Base-by-base conservation (phyloP, 1,140 invertebrate species). In the Drosophila sulfurigaster region DNA sequence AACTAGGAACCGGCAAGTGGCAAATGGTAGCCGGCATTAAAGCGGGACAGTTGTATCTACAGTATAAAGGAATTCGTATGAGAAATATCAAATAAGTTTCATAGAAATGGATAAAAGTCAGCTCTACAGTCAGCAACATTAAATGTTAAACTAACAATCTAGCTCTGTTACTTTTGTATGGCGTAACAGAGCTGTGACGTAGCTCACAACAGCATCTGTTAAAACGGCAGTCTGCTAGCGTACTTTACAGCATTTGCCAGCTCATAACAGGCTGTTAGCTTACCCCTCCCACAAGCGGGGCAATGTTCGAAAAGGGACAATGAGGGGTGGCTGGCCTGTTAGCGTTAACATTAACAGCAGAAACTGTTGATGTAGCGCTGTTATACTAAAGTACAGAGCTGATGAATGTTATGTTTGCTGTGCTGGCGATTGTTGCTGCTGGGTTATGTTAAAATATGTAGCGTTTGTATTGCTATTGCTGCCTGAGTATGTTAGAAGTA, bases 251-350 rank as follows among this genome's bases (percentile, higher is more conserved):
- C 13, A 25, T 32, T 38, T 4, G 2, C 1, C 7, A 15, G 38
- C 6, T 7, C 30, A 35, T 49, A 68, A 54, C 81, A 77, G 57
- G 20, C 52, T 75, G 81, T 75, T 54, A 62, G 1, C n/a, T 20
- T 28, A 43, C 68, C 75, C 75, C 67, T 81, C 2, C n/a, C 10
- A 60, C 35, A 49, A 28, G 67, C 60, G 82, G 82, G 82, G 82
- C 51, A 69, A 64, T 74, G 52, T 86, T 86, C 82, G 82, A 86
- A 87, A 70, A 82, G 68, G 78, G 78, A 63, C 41, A 73, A 66
- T 43, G 71, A 56, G 76, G 78, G 81, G 82, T 30, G 30, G 1
- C 30, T 56, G 38, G 5, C 30, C 25, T 64, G 51, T 30, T 66
- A 57, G 28, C 70, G 35, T 52, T 77, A 79, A 16, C 51, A 16